Percentiles rank a stretch among this genome's conserved stretches.
Conservation (phyloP, 2,888 invertebrate species). For the Minunthozetes semirufus region DNA sequence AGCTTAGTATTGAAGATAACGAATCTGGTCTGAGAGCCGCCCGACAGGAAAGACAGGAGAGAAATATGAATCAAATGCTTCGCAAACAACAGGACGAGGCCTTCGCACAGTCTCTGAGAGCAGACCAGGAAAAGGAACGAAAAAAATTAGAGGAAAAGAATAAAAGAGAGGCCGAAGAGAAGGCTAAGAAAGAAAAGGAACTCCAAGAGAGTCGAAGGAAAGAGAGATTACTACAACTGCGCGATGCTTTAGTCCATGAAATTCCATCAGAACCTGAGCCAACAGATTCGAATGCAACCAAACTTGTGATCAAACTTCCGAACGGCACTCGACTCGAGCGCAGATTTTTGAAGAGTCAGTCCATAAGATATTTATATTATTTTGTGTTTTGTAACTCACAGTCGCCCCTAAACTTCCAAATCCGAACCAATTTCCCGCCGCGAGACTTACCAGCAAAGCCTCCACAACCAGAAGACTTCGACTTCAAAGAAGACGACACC, state of each 20-base stretch:
- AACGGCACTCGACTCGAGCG: constrained; percentile 79
- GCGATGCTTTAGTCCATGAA: constrained; percentile 48
- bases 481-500: constrained; percentile 46
- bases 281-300: constrained; percentile 63
- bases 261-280: constrained; percentile 63
- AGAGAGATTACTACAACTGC: constrained; percentile 44
- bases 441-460: constrained; percentile 65
- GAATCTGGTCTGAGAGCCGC: constrained; percentile 79
- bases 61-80: constrained; percentile 74
- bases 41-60: constrained; percentile 74
- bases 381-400: constrained; percentile 92
- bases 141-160: constrained; percentile 58
- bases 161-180: constrained; percentile 49
- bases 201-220: constrained; percentile 53
- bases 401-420: constrained; percentile 87
- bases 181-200: constrained; percentile 52
- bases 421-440: constrained; percentile 91
- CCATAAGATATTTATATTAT: constrained; percentile 82
- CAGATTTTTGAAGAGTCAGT: constrained; percentile 71
- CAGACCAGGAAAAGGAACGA: constrained; percentile 91
- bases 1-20: constrained; percentile 68
- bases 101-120: constrained; percentile 78
- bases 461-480: constrained; percentile 42
- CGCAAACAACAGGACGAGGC: constrained; percentile 89
- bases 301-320: constrained; percentile 83